Conservation (phyloP, 2,888 invertebrate species). For the Elmis aenea region DNA sequence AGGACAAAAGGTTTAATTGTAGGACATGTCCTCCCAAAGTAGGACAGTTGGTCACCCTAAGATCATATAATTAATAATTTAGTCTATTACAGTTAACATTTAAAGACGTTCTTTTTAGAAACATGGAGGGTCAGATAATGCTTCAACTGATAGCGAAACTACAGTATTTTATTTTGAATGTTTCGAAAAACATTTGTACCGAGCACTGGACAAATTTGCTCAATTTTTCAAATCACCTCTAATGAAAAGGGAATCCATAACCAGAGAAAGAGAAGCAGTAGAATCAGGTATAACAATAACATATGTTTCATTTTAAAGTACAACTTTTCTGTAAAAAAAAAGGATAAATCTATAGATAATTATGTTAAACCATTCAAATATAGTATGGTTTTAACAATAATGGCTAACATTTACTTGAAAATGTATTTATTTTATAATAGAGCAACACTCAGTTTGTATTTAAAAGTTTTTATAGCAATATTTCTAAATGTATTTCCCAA, state of each 20-base stretch:
- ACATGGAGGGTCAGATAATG: conserved; percentile 83
- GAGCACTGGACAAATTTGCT: conserved; percentile 80
- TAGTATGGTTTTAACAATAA: too few relatives aligned
- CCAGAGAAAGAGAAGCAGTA: conserved; percentile 80
- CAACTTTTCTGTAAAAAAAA: conserved; percentile 5
- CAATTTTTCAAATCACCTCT: conserved; percentile 84
- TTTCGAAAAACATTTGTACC: conserved; percentile 69
- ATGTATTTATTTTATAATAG: neutral
- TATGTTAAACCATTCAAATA: too few relatives aligned
- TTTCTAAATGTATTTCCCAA: conserved; percentile 12
- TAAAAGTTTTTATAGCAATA: neutral
- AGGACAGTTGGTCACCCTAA: too few relatives aligned
- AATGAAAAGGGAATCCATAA: conserved; percentile 79
- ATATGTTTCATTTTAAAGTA: conserved; percentile 3
- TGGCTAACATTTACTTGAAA: too few relatives aligned
- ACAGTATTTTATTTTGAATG: conserved; percentile 89
- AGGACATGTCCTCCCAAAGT: too few relatives aligned
- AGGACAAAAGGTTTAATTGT: too few relatives aligned
- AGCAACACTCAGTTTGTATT: neutral
- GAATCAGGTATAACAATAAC: conserved; percentile 63
- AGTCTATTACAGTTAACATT: conserved; percentile 1
- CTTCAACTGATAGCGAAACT: conserved; percentile 80
- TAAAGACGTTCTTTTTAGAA: conserved; percentile 49
- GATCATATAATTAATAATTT: too few relatives aligned
- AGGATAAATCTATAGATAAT: neutral